Percentiles rank a stretch among this genome's conserved stretches.
Conservation (phyloP, 2,888 invertebrate species). For the Lasioglossum morio region DNA sequence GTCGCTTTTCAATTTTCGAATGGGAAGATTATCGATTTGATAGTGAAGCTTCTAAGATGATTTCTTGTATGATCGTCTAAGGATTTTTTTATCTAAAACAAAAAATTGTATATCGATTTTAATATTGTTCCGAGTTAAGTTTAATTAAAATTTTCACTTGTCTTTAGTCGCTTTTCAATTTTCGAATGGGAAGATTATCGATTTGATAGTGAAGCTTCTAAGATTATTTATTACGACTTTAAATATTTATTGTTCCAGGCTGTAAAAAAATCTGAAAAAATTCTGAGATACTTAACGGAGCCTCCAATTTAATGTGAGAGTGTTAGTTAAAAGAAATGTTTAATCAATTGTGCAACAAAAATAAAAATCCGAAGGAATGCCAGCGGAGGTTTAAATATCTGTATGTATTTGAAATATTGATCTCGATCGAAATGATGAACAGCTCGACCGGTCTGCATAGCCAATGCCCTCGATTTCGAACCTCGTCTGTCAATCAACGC, state of each 20-base stretch:
- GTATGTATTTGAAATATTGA: not conserved
- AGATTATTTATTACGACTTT: not conserved
- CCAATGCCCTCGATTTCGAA: constrained; percentile 6
- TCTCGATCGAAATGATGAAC: not conserved
- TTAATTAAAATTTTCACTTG: not conserved
- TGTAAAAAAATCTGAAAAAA: not conserved
- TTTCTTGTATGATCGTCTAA: no score
- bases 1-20: not conserved
- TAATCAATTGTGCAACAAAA: not conserved
- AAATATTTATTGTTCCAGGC: not conserved
- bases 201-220: not conserved
- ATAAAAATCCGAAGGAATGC: not conserved
- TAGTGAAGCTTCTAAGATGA: no score
- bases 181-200: not conserved
- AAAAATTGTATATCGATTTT: no score
- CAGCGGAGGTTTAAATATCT: not conserved
- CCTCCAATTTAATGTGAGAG: no score
- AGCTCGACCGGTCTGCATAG: not conserved
- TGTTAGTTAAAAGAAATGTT: not conserved
- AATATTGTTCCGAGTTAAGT: no score
- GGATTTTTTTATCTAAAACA: no score
- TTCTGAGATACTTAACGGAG: not conserved
- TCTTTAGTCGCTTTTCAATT: not conserved
- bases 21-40: no score
- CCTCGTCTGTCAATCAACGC: not conserved